Conservation (phyloP, 2,888 invertebrate species). For the Melolontha melolontha region DNA sequence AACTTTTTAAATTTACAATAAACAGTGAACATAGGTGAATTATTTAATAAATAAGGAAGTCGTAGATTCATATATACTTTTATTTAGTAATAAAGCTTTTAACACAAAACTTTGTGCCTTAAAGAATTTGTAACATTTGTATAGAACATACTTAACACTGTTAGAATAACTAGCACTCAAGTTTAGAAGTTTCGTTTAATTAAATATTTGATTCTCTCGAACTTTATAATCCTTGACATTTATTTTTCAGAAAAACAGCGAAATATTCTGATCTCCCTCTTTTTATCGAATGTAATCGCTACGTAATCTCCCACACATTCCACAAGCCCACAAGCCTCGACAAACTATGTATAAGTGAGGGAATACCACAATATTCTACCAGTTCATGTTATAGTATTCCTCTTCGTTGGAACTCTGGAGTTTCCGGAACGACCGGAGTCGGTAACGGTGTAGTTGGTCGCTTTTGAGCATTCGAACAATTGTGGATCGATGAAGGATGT, state of each 20-base stretch:
- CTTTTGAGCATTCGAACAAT: constrained; percentile 49
- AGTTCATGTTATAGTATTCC: constrained; percentile 32
- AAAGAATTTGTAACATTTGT: too few species aligned
- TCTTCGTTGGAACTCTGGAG: constrained; percentile 32
- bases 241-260: constrained; percentile 19
- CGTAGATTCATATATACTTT: too few species aligned
- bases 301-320: constrained; percentile 43
- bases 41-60: too few species aligned
- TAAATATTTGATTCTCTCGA: constrained; percentile 20
- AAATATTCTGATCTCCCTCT: not conserved
- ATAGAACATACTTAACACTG: too few species aligned
- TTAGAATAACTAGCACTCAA: too few species aligned
- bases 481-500: constrained; percentile 49
- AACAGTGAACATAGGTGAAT: too few species aligned
- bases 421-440: constrained; percentile 30
- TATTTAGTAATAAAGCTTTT: too few species aligned
- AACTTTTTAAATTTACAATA: too few species aligned
- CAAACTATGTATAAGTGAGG: constrained; percentile 44
- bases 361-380: constrained; percentile 41
- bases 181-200: not conserved
- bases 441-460: constrained; percentile 36
- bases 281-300: constrained; percentile 39
- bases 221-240: constrained; percentile 27
- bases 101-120: too few species aligned
- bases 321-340: constrained; percentile 11